A percentile compares a stretch with the other conserved stretches of the same genome.
phyloP scores from a whole-genome alignment of 2,888 invertebrate genomes.

The Lasius fuliginosus region DNA sequence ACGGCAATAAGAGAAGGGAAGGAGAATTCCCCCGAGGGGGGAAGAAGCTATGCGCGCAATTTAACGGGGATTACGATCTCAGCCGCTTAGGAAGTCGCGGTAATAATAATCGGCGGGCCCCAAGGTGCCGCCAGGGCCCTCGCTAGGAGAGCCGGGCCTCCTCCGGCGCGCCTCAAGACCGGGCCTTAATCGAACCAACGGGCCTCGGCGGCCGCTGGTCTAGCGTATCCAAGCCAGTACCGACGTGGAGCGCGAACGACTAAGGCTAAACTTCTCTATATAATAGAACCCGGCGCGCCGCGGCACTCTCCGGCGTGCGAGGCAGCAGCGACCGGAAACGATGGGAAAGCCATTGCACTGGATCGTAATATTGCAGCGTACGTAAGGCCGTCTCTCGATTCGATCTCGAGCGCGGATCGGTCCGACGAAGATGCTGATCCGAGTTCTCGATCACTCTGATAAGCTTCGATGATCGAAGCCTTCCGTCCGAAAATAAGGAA shows the following conservation, averaged over 20 bases:
- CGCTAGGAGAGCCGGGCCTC: constrained; percentile 50
- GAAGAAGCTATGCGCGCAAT: constrained; percentile 64
- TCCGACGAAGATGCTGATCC: neutral
- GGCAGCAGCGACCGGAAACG: constrained; percentile 23
- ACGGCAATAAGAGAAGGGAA: neutral
- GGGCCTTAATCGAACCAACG: constrained; percentile 55
- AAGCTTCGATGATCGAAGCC: too few species aligned
- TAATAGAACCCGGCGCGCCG: constrained; percentile 60
- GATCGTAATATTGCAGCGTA: constrained; percentile 68
- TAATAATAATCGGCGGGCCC: constrained; percentile 69
- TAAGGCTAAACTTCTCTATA: constrained; percentile 74
- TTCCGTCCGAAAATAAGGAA: neutral
- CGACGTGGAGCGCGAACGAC: constrained; percentile 76
- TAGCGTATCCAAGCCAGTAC: constrained; percentile 76
- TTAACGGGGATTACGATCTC: constrained; percentile 81
- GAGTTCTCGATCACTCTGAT: too few species aligned
- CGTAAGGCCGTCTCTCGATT: constrained; percentile 54
- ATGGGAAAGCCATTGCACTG: constrained; percentile 66
- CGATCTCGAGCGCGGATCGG: neutral
- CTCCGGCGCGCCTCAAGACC: constrained; percentile 56
- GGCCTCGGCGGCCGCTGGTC: constrained; percentile 46
- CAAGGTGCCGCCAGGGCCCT: constrained; percentile 45
- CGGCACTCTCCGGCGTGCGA: constrained; percentile 23
- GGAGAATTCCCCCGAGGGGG: constrained; percentile 6
- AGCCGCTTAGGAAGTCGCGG: constrained; percentile 78